Evolutionary conservation across 2,888 invertebrate species (phyloP), one percentile per base, ranked within the genome.

Genomic region (Scaeva pyrastri): DNA sequence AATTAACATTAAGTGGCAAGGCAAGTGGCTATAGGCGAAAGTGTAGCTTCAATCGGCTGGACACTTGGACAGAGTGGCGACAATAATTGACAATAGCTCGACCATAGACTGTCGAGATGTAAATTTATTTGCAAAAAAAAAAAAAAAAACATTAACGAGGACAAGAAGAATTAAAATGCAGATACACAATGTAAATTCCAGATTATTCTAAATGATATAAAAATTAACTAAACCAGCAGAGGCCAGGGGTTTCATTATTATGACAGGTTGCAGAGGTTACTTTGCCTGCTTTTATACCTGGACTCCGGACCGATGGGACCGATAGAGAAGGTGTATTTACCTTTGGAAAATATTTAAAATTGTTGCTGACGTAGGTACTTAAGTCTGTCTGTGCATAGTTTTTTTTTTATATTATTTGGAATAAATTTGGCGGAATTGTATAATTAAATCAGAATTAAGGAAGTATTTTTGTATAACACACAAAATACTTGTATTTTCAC

Each of bases 1-100:
- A 84, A 84, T 84, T 84, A 84, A 66, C 45, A 41, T 62, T 31
- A 75, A 84, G 64, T 66, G 43, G 71, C 21, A 31, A 31, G 31
- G 31, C 31, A 31, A 31, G 31, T 31, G 43, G 71, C 21, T 48
- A 66, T 50, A 52, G 50, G 50, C 14, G 21, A 43, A 50, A 68
- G 12, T 60, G n/a, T 48, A 48, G 66, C 31, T 19, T 48, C 66
- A 66, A 12, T 1, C 5, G 64, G 45, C 48, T 31, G 36, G 45
- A 48, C 16, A 48, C 1, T 66, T 19, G 14, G 66, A 36, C 48
- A 21, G 31, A 16, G 16, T 31, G 56, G 62, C 23, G 21, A 31
- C 64, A 48, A 43, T 39, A n/a, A 21, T 50, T 0, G 5, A 39
- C 21, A n/a, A 16, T 36, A 16, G 14, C 48, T 31, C 31, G 8